Evolutionary conservation across 2,888 invertebrate species (phyloP), one percentile per base, ranked within the genome.

Genomic region (Unio delphinus): DNA sequence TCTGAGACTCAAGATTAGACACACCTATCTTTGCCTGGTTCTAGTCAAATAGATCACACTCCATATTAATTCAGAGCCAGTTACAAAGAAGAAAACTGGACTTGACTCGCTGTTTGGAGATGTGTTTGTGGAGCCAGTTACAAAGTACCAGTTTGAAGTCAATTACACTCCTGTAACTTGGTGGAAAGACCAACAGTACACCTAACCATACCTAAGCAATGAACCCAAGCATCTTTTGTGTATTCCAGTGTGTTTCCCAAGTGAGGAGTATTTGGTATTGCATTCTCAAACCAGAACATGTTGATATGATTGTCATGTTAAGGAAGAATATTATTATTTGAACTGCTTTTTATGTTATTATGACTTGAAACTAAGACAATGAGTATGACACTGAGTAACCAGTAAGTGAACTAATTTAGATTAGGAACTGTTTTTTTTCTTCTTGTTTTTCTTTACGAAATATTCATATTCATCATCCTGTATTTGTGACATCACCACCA

Each of bases 221-320:
- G 58, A 34, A 58, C 64, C 64, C 26, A 68, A 55, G 34, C 63
- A 63, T 58, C 20, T 64, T 23, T 56, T 63, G 58, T 68, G 68
- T 30, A 63, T 68, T 57, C 68, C 64, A 17, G 68, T 64, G 23
- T 64, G 64, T 63, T 63, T 63, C 17, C 63, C 63, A n/a, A 68
- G 68, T 57, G 68, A 68, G 54, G 63, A 58, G 63, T 68, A 26
- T 68, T 68, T 3, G 64, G 68, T 58, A 68, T 64, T 57, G 58
- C 59, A 63, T 64, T 11, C 64, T 64, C 20, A 60, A 23, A 28
- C 64, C 68, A 61, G 65, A 65, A 23, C 28, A 65, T 59, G 65
- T 65, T 15, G 60, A 66, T 26, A 59, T 65, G 68, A 61, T 67
- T 11, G 34, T 67, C 18, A 58, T 67, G 26, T 23, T 67, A 18